These are phyloP conservation scores for Agraylea sexmaculata DNA, from an alignment of 1,140 invertebrate species.

Conservation along the genomic window DNA sequence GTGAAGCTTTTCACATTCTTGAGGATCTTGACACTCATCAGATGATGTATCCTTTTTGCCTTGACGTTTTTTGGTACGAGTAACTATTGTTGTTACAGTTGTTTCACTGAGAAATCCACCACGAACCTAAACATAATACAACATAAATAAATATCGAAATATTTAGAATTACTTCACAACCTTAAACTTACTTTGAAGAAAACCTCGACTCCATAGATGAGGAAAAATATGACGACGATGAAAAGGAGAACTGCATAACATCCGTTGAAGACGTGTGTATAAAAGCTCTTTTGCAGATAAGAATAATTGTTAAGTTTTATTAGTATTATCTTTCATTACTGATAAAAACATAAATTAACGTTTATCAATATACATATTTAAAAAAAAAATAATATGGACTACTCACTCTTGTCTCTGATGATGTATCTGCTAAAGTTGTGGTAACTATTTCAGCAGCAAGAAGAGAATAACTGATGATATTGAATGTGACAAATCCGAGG, in stretches of 20 bases:
- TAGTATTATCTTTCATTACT: background rate
- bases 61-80: constrained; percentile 24
- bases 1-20: background rate
- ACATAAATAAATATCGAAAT: background rate
- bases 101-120: constrained; percentile 51
- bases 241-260: constrained; percentile 84
- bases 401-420: constrained; percentile 47
- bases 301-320: background rate
- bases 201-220: constrained; percentile 90
- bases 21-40: background rate
- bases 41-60: background rate
- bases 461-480: constrained; percentile 77
- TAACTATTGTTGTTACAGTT: constrained; percentile 44
- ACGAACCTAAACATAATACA: constrained; percentile 39
- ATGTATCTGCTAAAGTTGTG: constrained; percentile 50
- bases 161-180: constrained; percentile 8
- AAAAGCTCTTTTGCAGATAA: constrained; percentile 51
- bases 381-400: background rate
- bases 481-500: constrained; percentile 83
- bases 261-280: constrained; percentile 79
- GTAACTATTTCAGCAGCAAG: constrained; percentile 70
- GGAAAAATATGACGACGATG: constrained; percentile 84
- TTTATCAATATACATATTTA: background rate
- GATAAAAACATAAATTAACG: background rate
- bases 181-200: constrained; percentile 71